A percentile compares a stretch with the other conserved stretches of the same genome.
phyloP scores from a whole-genome alignment of 1,140 invertebrate genomes.

The Uloborus diversus region DNA sequence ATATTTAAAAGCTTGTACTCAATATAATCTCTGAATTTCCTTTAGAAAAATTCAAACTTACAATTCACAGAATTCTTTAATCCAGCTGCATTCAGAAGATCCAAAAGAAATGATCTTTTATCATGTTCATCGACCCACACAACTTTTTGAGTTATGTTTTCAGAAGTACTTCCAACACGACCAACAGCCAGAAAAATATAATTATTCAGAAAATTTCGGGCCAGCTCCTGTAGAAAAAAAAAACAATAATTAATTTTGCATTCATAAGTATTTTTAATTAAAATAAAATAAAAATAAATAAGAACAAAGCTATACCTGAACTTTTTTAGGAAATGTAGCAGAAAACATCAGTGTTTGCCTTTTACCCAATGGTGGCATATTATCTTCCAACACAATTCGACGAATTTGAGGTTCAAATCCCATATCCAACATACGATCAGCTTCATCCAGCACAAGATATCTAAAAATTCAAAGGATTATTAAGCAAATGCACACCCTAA shows the following conservation, averaged over 20 bases:
- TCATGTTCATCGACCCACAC: constrained; percentile 98
- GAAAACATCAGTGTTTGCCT: constrained; percentile 62
- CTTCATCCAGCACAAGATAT: constrained; percentile 70
- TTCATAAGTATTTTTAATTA: too few species aligned
- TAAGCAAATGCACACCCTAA: too few species aligned
- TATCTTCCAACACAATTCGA: constrained; percentile 79
- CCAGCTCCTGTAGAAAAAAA: constrained; percentile 73
- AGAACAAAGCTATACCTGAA: constrained; percentile 67
- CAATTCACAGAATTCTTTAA: constrained; percentile 57
- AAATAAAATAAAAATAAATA: not conserved
- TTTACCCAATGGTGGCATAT: constrained; percentile 72
- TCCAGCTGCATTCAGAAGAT: constrained; percentile 85
- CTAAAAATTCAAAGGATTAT: constrained; percentile 14
- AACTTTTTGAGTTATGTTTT: constrained; percentile 99
- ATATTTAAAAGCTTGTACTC: too few species aligned
- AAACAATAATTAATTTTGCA: not conserved
- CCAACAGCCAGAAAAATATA: constrained; percentile 99
- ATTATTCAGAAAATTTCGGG: constrained; percentile 95
- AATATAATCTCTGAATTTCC: too few species aligned
- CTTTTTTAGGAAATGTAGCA: constrained; percentile 62
- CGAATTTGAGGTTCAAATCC: constrained; percentile 71
- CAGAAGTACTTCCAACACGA: constrained; percentile 98
- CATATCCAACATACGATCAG: constrained; percentile 72
- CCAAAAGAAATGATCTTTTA: constrained; percentile 94
- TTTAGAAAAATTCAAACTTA: constrained; percentile 22